These are phyloP conservation scores for Drosophila insularis DNA, from an alignment of 1,140 invertebrate species.

Conservation along the genomic window DNA sequence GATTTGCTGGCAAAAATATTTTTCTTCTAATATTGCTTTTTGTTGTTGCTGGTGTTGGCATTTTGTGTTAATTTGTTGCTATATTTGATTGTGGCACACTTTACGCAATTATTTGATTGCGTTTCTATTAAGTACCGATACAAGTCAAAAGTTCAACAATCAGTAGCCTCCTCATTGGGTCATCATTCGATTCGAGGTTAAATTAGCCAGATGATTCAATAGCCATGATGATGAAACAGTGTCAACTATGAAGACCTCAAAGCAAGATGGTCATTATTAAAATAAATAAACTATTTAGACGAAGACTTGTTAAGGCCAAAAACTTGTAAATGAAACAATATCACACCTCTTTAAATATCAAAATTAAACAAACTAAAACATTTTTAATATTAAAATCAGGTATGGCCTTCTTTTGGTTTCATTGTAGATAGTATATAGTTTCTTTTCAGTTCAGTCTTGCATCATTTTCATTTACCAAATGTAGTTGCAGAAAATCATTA, in stretches of 20 bases:
- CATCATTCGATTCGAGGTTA: slow-evolving; percentile 54
- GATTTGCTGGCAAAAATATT: slow-evolving; percentile 46
- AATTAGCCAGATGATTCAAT: slow-evolving; percentile 34
- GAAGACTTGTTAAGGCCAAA: too few relatives aligned
- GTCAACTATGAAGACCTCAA: not conserved
- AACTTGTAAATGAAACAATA: too few relatives aligned
- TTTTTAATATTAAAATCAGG: too few relatives aligned
- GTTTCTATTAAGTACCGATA: slow-evolving; percentile 78
- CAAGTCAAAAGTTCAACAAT: slow-evolving; percentile 77
- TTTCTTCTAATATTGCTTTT: slow-evolving; percentile 4
- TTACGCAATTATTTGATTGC: slow-evolving; percentile 80
- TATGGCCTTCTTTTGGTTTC: too few relatives aligned
- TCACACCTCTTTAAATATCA: too few relatives aligned
- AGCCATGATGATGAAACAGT: slow-evolving; percentile 1
- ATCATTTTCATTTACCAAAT: not conserved
- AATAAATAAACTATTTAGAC: too few relatives aligned
- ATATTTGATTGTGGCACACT: slow-evolving; percentile 81
- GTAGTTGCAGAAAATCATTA: slow-evolving; percentile 54
- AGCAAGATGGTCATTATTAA: not conserved
- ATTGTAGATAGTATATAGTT: too few relatives aligned
- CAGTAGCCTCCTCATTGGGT: slow-evolving; percentile 59
- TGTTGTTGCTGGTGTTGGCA: slow-evolving; percentile 59
- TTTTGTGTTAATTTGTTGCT: slow-evolving; percentile 74
- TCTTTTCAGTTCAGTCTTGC: not conserved
- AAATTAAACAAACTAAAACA: too few relatives aligned